Conservation (phyloP, 2,113 vertebrate species). For the Emydura subglobosa region DNA sequence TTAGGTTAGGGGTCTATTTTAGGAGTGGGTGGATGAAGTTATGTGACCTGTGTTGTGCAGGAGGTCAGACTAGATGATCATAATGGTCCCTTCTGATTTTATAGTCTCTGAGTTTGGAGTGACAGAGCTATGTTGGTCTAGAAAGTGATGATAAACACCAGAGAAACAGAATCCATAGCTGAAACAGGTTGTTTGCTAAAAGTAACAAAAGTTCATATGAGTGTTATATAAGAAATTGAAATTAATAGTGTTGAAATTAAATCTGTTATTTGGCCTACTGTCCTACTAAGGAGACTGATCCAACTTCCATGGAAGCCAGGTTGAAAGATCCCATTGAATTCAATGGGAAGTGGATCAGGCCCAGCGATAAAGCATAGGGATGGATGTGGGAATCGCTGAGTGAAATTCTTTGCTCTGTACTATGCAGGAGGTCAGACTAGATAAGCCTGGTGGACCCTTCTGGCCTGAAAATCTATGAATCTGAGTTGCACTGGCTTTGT, state of each 20-base stretch:
- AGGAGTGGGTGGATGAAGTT: no score
- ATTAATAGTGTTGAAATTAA: not conserved
- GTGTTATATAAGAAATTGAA: not conserved
- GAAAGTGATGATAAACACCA: not conserved
- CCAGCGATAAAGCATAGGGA: not conserved
- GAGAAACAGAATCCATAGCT: not conserved
- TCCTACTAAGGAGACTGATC: not conserved
- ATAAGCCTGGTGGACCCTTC: conserved; percentile 5
- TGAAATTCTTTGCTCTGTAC: not conserved
- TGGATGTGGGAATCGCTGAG: not conserved
- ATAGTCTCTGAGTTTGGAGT: not conserved
- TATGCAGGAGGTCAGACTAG: not conserved
- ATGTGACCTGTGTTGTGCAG: no score
- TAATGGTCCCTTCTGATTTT: no score
- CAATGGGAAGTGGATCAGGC: not conserved
- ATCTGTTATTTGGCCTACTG: not conserved
- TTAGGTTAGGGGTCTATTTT: no score
- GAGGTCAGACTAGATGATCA: no score
- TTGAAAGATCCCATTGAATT: conserved; percentile 3
- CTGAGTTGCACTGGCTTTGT: not conserved
- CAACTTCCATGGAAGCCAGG: not conserved
- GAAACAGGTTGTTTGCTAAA: not conserved
- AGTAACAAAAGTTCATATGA: not conserved
- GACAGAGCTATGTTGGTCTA: not conserved
- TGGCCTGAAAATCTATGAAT: not conserved